Evolutionary conservation across 37 sponge, comb jelly and placozoan species (phyloP).

Genomic region (Corticium candelabrum): DNA sequence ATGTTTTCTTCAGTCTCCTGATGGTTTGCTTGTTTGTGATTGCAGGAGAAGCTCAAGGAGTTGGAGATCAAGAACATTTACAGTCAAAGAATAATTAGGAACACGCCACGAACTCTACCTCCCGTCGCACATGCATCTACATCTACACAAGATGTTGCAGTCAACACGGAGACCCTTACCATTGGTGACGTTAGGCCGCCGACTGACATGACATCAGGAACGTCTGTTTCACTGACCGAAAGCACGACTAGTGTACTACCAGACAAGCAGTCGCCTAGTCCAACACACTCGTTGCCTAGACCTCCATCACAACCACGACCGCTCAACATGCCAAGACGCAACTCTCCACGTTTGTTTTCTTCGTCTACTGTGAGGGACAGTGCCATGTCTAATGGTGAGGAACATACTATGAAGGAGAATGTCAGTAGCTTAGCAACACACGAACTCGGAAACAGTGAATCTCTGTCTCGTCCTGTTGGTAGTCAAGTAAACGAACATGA

Average conservation of each 20-base stretch:
- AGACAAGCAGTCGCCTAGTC: not conserved
- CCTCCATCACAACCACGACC: not conserved
- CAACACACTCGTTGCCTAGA: not conserved
- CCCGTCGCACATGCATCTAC: not conserved
- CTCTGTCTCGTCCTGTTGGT: not conserved
- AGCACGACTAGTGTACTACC: not conserved
- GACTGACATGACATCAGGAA: not conserved
- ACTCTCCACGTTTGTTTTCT: not conserved
- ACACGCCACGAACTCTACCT: slow-evolving; percentile 3
- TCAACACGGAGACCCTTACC: not conserved
- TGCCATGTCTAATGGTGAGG: not conserved
- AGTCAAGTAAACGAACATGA: not conserved
- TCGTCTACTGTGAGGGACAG: not conserved
- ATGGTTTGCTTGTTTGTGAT: too few species aligned
- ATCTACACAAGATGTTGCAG: not conserved
- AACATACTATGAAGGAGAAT: not conserved
- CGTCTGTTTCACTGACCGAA: not conserved
- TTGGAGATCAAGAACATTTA: slow-evolving; percentile 66
- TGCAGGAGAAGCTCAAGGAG: slow-evolving; percentile 56
- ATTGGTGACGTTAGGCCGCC: too few species aligned
- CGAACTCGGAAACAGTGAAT: not conserved
- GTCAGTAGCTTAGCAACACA: not conserved
- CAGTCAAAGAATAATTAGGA: slow-evolving; percentile 34
- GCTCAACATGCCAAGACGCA: not conserved
- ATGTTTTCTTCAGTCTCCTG: too few species aligned